Conservation (phyloP, 1,140 invertebrate genomes). For the Orussus abietinus region DNA sequence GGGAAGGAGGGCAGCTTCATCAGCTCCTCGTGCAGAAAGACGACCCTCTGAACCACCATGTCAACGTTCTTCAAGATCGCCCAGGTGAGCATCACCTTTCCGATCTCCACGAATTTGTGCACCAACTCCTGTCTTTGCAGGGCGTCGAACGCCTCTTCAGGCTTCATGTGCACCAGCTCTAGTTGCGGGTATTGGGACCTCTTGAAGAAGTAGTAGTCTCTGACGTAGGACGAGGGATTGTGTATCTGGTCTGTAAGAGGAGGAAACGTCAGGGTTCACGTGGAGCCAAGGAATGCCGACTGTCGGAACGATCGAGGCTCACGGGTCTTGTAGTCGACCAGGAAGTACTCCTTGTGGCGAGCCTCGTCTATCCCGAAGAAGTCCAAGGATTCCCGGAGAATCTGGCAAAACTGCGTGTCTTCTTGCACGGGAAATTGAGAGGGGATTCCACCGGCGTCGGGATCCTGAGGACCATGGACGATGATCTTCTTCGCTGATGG, state of each 20-base stretch:
- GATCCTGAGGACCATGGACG: constrained; percentile 89
- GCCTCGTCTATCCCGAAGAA: constrained; percentile 95
- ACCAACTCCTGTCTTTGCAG: constrained; percentile 89
- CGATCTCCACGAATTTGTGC: constrained; percentile 95
- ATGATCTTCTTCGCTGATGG: constrained; percentile 99
- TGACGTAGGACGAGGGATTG: constrained; percentile 88
- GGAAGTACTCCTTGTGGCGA: constrained; percentile 85
- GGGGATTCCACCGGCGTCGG: constrained; percentile 90
- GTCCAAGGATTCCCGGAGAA: constrained; percentile 92
- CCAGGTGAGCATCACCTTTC: constrained; percentile 88
- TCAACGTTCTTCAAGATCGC: constrained; percentile 87
- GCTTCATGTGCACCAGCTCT: constrained; percentile 90
- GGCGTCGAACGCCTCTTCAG: constrained; percentile 85
- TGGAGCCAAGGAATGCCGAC: too few species aligned
- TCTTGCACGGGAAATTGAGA: constrained; percentile 98
- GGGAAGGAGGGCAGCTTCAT: constrained; percentile 99
- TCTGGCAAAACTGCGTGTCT: constrained; percentile 96
- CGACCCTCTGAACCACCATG: constrained; percentile 91
- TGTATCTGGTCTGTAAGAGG: constrained; percentile 81
- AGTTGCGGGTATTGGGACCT: constrained; percentile 97
- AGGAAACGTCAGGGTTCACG: too few species aligned
- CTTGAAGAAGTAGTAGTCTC: constrained; percentile 99
- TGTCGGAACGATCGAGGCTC: too few species aligned
- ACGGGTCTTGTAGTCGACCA: constrained; percentile 98
- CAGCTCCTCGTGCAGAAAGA: constrained; percentile 98